These are phyloP conservation scores for Rhopalosiphum maidis DNA, from an alignment of 1,140 invertebrate genomes.

Conservation along the genomic window DNA sequence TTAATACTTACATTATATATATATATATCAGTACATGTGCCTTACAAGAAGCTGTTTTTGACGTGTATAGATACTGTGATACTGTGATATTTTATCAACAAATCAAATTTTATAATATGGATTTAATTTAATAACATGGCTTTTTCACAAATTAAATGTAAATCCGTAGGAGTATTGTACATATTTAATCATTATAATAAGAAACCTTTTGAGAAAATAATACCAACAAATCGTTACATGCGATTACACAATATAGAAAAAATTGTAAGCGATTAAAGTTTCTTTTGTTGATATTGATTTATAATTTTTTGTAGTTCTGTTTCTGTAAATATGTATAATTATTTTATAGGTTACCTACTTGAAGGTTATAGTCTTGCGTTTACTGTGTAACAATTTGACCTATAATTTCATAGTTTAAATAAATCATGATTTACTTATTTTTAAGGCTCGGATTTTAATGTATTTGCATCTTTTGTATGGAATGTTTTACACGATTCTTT, in stretches of 20 bases:
- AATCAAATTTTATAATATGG: neutral
- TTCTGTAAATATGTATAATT: neutral
- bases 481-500: too few species aligned
- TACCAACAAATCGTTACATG: neutral
- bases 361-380: neutral
- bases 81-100: neutral
- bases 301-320: neutral
- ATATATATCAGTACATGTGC: neutral
- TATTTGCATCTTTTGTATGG: too few species aligned
- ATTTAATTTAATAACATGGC: neutral
- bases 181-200: neutral
- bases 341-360: too few species aligned
- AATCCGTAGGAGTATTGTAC: neutral
- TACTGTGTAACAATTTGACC: neutral
- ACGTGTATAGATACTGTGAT: neutral
- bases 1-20: neutral
- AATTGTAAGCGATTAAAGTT: neutral
- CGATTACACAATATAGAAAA: neutral
- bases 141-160: neutral
- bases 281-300: neutral
- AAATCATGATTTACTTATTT: too few species aligned
- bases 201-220: neutral
- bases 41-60: neutral
- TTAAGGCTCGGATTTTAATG: too few species aligned
- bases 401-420: too few species aligned